A percentile compares a stretch with the other conserved stretches of the same genome.
Evolutionary conservation across 2,888 invertebrate species (phyloP).

Genomic region (Quadroppia sp.): DNA sequence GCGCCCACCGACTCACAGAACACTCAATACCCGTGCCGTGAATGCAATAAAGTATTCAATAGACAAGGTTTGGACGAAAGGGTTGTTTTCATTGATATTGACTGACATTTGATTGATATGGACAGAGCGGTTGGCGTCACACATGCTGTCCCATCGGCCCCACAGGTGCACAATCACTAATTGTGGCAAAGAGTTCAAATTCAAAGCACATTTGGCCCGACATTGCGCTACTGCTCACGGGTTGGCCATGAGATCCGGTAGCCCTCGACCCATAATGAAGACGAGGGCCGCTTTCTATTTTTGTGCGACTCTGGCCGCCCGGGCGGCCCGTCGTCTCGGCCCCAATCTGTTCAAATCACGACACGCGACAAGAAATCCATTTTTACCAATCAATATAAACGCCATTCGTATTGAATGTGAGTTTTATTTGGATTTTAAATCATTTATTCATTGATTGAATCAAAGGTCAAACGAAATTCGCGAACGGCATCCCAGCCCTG

Average conservation of each 20-base stretch:
- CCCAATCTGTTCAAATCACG: slow-evolving; percentile 63
- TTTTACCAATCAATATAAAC: slow-evolving; percentile 59
- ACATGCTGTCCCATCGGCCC: slow-evolving; percentile 65
- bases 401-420: slow-evolving; percentile 82
- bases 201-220: slow-evolving; percentile 87
- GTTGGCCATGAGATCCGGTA: slow-evolving; percentile 60
- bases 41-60: slow-evolving; percentile 49
- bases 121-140: slow-evolving; percentile 55
- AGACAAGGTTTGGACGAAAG: slow-evolving; percentile 50
- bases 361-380: slow-evolving; percentile 83
- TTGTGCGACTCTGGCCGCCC: slow-evolving; percentile 81
- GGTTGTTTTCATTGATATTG: background rate
- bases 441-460: slow-evolving; percentile 52
- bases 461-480: slow-evolving; percentile 57
- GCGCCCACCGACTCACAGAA: slow-evolving; percentile 49
- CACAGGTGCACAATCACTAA: slow-evolving; percentile 84
- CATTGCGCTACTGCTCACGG: slow-evolving; percentile 92
- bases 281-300: slow-evolving; percentile 94
- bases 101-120: slow-evolving; percentile 41
- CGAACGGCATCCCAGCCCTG: slow-evolving; percentile 50
- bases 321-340: slow-evolving; percentile 80
- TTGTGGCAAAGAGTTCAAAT: slow-evolving; percentile 92
- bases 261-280: slow-evolving; percentile 88
- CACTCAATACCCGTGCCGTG: slow-evolving; percentile 45
- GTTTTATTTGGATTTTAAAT: slow-evolving; percentile 18